Percentiles rank a stretch among this genome's conserved stretches.
Conservation (phyloP, 2,888 invertebrate genomes). For the Nephrocerus scutellatus region DNA sequence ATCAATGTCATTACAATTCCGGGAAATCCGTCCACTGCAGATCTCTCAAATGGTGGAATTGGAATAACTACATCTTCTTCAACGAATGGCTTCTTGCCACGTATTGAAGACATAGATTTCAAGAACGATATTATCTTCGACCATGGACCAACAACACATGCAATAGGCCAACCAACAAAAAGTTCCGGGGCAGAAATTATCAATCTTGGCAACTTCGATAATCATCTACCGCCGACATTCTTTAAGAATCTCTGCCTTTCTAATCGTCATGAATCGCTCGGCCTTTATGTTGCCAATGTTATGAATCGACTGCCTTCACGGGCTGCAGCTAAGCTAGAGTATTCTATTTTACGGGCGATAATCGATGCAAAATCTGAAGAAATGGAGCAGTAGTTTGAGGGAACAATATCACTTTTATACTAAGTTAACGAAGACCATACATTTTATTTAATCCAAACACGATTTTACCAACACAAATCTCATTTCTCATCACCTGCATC, state of each 20-base stretch:
- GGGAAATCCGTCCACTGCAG: conserved; percentile 23
- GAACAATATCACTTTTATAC: too few relatives aligned
- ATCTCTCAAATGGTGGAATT: conserved; percentile 27
- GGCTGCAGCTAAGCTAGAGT: conserved; percentile 39
- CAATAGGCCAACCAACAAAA: neutral
- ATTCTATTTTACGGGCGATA: conserved; percentile 42
- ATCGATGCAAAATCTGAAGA: conserved; percentile 43
- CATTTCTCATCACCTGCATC: too few relatives aligned
- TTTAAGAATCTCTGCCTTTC: conserved; percentile 45
- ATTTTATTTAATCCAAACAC: too few relatives aligned
- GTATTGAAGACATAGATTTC: conserved; percentile 39
- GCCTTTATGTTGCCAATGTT: conserved; percentile 43
- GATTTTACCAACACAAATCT: too few relatives aligned
- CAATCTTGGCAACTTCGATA: conserved; percentile 42
- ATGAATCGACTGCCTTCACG: conserved; percentile 41
- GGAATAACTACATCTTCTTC: conserved; percentile 34
- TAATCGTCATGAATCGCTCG: conserved; percentile 41
- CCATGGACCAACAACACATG: neutral
- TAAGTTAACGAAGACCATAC: too few relatives aligned
- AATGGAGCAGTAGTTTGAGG: conserved; percentile 30
- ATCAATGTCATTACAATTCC: conserved; percentile 43
- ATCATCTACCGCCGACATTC: conserved; percentile 42
- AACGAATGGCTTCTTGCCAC: conserved; percentile 41
- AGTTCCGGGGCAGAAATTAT: conserved; percentile 29
- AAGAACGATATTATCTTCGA: conserved; percentile 43